These are phyloP conservation scores for Celastrina argiolus DNA, from an alignment of 2,888 invertebrate species.

Conservation along the genomic window DNA sequence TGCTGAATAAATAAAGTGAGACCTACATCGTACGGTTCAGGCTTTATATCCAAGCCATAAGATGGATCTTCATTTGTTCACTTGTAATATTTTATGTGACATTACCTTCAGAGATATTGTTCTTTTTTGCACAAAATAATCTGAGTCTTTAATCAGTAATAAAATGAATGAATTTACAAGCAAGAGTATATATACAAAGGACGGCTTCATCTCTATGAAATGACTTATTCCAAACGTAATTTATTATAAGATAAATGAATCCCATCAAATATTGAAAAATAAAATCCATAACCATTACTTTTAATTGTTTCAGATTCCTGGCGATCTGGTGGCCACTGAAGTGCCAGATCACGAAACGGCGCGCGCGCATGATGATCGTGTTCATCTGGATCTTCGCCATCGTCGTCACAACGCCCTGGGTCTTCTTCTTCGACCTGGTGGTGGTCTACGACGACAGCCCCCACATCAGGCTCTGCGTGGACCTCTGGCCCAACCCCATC, in stretches of 20 bases:
- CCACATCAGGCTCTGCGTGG: constrained; percentile 86
- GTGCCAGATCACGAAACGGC: constrained; percentile 92
- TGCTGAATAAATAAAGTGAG: constrained; percentile 17
- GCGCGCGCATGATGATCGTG: constrained; percentile 91
- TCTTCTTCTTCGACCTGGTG: constrained; percentile 91
- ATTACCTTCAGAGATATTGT: no score
- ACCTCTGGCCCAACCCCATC: constrained; percentile 90
- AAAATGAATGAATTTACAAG: no score
- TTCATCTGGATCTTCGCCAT: constrained; percentile 94
- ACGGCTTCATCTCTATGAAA: no score
- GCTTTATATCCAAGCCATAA: not conserved
- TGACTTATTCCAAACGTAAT: no score
- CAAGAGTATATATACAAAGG: no score
- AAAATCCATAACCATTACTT: constrained; percentile 15
- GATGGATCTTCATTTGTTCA: not conserved
- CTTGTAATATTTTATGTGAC: not conserved
- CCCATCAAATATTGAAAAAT: not conserved
- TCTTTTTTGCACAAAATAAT: no score
- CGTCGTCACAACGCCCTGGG: constrained; percentile 92
- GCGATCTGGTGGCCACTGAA: constrained; percentile 97
- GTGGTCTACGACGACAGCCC: constrained; percentile 85
- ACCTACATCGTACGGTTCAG: not conserved
- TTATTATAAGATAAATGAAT: no score
- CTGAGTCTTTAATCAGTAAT: no score
- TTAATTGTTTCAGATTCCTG: constrained; percentile 87